These are phyloP conservation scores for Azemiops feae DNA, from an alignment of 2,113 vertebrate genomes.

Conservation along the genomic window DNA sequence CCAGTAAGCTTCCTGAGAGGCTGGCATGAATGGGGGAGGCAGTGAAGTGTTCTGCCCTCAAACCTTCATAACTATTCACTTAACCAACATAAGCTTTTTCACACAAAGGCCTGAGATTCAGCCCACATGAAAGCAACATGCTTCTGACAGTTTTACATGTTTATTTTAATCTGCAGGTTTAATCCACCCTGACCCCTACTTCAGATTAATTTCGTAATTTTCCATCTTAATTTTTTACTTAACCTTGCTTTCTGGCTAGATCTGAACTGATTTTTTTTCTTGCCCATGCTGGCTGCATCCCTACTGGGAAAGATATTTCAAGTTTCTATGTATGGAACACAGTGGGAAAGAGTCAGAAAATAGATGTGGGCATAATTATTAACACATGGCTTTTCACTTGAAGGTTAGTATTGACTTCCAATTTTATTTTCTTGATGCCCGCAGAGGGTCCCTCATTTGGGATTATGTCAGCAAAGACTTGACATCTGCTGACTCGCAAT, in stretches of 20 bases:
- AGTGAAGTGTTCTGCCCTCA: no score
- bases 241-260: background rate
- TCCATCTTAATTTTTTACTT: background rate
- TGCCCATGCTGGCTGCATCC: background rate
- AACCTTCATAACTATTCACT: background rate
- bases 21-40: background rate
- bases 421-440: background rate
- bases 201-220: background rate
- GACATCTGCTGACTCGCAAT: background rate
- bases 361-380: background rate
- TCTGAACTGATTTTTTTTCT: background rate
- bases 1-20: background rate
- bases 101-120: background rate
- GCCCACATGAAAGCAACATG: background rate
- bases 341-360: background rate
- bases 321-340: background rate
- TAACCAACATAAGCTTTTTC: background rate
- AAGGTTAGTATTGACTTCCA: background rate
- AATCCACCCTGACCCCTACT: background rate
- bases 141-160: background rate
- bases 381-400: background rate
- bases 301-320: background rate
- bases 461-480: background rate
- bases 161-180: background rate
- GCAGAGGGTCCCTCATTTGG: background rate